phyloP scores from a whole-genome alignment of 2,113 vertebrate species.

The Neotoma lepida region DNA sequence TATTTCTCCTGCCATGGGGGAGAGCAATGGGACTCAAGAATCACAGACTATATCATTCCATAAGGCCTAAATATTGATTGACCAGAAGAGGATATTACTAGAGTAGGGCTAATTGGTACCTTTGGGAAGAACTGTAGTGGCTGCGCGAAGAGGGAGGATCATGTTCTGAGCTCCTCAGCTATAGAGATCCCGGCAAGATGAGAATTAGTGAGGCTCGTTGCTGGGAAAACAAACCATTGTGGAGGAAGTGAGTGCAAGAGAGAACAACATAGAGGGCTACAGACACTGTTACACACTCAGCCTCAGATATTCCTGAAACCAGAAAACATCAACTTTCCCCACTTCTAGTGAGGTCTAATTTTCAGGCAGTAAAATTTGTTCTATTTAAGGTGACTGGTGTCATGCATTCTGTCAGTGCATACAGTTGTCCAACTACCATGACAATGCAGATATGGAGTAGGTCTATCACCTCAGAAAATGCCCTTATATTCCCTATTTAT shows the following conservation, averaged over 20 bases:
- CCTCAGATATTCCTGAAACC: not conserved
- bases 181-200: not conserved
- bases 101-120: not conserved
- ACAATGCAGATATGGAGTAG: not conserved
- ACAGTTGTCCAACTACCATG: not conserved
- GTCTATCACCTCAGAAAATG: not conserved
- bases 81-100: not conserved
- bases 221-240: slow-evolving; percentile 11
- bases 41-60: not conserved
- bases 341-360: not conserved
- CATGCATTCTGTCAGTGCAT: not conserved
- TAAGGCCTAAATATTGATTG: not conserved
- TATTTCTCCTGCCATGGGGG: not conserved
- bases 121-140: not conserved
- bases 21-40: not conserved
- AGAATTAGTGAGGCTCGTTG: not conserved
- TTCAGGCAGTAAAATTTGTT: not conserved
- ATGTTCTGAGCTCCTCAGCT: slow-evolving; percentile 6
- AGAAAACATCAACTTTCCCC: not conserved
- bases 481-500: not conserved
- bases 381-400: not conserved
- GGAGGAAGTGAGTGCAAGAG: not conserved
- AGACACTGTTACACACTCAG: not conserved
- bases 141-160: not conserved
- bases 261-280: not conserved